Conservation (phyloP, 2,113 vertebrate species). For the Notothenia rossii region DNA sequence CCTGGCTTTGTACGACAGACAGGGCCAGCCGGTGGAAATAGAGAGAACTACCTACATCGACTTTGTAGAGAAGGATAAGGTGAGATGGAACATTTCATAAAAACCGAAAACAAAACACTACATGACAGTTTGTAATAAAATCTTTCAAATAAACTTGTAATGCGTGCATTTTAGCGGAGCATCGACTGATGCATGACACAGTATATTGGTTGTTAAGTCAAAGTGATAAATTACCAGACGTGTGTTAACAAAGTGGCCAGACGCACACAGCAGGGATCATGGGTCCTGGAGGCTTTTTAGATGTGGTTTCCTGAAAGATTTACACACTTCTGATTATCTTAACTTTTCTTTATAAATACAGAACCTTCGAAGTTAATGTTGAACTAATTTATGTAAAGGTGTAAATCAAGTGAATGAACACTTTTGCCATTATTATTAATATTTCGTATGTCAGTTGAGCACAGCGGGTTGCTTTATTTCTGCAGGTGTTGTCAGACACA, state of each 20-base stretch:
- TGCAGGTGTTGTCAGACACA: slow-evolving; percentile 36
- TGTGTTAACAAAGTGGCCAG: slow-evolving; percentile 46
- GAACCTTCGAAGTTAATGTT: not conserved
- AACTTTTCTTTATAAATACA: not conserved
- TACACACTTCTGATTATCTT: slow-evolving; percentile 1
- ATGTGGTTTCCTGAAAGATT: slow-evolving; percentile 40
- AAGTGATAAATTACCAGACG: slow-evolving; percentile 63
- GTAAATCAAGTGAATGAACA: slow-evolving; percentile 4
- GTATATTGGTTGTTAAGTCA: slow-evolving; percentile 37
- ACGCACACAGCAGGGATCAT: slow-evolving; percentile 59
- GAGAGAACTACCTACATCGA: slow-evolving; percentile 96
- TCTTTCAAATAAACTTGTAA: not conserved
- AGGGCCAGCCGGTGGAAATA: slow-evolving; percentile 98
- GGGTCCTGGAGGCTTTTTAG: slow-evolving; percentile 43
- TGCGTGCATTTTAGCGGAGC: not conserved
- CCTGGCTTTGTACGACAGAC: slow-evolving; percentile 96
- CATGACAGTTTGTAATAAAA: not conserved
- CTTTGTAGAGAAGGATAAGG: slow-evolving; percentile 98
- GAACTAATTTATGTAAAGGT: not conserved
- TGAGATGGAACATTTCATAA: slow-evolving; percentile 72
- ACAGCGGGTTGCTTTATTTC: slow-evolving; percentile 32
- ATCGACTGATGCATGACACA: slow-evolving; percentile 6
- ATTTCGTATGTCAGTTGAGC: slow-evolving; percentile 26
- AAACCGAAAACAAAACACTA: no score
- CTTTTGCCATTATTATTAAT: slow-evolving; percentile 18